Evolutionary conservation across 1,140 invertebrate genomes (phyloP).

Genomic region (Drosophila auraria): DNA sequence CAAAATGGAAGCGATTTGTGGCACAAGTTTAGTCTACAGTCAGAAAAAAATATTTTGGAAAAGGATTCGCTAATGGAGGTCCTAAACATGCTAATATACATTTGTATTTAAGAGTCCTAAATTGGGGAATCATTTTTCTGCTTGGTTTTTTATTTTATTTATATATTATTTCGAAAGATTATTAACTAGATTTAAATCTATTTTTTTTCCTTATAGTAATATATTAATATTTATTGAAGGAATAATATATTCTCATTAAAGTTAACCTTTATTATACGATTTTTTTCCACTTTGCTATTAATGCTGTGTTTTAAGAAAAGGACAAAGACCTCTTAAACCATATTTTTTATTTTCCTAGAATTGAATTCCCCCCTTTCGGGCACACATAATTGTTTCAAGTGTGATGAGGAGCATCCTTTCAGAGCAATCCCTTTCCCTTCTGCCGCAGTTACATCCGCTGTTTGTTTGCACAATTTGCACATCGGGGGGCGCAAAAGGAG

Average conservation of each 20-base stretch:
- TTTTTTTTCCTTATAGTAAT: no score
- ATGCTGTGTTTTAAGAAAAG: no score
- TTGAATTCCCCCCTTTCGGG: neutral
- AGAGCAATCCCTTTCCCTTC: neutral
- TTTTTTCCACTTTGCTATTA: no score
- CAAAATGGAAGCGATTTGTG: conserved; percentile 83
- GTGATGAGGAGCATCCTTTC: conserved; percentile 41
- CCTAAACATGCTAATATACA: no score
- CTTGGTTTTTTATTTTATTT: no score
- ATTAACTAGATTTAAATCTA: no score
- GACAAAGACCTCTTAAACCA: neutral
- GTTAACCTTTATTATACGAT: no score
- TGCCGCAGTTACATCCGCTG: conserved; percentile 21
- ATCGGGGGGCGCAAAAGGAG: conserved; percentile 9
- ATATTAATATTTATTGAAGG: no score
- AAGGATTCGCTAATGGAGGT: neutral
- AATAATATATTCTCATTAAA: no score
- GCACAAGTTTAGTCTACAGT: conserved; percentile 61
- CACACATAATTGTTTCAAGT: conserved; percentile 3
- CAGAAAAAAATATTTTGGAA: neutral
- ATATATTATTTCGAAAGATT: no score
- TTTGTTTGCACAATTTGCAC: conserved; percentile 79
- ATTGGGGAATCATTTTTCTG: no score
- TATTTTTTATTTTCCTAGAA: neutral
- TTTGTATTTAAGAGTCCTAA: no score